A percentile compares a stretch with the other conserved stretches of the same genome.
Conservation (phyloP, 2,888 invertebrate species). For the Stenurella melanura region DNA sequence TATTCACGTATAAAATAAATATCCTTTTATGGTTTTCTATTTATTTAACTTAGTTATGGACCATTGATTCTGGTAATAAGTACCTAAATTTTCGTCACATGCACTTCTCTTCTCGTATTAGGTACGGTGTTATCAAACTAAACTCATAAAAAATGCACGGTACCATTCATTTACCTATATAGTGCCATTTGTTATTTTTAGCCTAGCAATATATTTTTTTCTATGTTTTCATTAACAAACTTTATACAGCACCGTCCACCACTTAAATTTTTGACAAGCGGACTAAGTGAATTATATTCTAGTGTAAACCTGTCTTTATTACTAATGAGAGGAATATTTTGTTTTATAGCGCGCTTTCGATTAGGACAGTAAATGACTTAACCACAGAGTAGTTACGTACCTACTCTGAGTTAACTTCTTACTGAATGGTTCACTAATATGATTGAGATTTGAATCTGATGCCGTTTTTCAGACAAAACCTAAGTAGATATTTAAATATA, state of each 20-base stretch:
- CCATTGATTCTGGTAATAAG: constrained; percentile 29
- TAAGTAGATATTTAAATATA: too few relatives aligned
- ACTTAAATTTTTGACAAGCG: constrained; percentile 35
- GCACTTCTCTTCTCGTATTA: constrained; percentile 3
- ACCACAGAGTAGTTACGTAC: too few relatives aligned
- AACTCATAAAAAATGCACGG: constrained; percentile 9
- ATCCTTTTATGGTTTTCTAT: constrained; percentile 26
- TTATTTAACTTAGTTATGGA: constrained; percentile 30
- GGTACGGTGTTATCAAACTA: not conserved
- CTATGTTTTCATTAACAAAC: constrained; percentile 28
- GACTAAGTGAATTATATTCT: not conserved
- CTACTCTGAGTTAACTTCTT: too few relatives aligned
- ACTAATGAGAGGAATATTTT: not conserved
- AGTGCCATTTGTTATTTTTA: constrained; percentile 35
- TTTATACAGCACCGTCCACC: constrained; percentile 15
- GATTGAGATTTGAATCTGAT: too few relatives aligned
- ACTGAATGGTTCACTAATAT: too few relatives aligned
- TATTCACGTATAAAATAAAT: constrained; percentile 23
- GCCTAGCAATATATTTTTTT: constrained; percentile 19
- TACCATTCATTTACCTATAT: constrained; percentile 31
- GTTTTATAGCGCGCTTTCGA: too few relatives aligned
- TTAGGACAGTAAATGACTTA: too few relatives aligned
- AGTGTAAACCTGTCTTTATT: constrained; percentile 1
- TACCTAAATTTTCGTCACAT: constrained; percentile 21
- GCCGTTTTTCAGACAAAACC: too few relatives aligned